Conservation (phyloP, 2,113 vertebrate species). For the Apteryx owenii region DNA sequence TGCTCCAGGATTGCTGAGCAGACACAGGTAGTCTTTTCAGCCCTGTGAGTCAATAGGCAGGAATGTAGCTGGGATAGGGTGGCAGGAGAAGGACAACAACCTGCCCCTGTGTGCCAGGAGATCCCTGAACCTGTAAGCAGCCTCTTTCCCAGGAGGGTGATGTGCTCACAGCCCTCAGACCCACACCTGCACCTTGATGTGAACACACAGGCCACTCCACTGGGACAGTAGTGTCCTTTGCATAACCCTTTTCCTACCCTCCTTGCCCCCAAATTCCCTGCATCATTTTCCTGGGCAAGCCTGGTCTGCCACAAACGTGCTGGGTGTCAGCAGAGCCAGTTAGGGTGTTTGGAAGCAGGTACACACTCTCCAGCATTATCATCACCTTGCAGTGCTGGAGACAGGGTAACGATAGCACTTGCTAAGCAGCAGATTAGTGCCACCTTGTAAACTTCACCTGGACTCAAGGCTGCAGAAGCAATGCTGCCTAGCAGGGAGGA, state of each 20-base stretch:
- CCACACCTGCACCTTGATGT: not conserved
- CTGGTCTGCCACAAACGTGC: not conserved
- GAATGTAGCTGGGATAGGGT: not conserved
- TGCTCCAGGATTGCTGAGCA: not conserved
- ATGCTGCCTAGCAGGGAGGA: not conserved
- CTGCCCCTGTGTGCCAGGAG: rapidly evolving
- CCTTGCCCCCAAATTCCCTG: not conserved
- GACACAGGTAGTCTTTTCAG: not conserved
- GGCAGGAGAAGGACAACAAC: not conserved
- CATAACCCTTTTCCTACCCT: not conserved
- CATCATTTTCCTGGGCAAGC: not conserved
- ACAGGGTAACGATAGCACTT: not conserved
- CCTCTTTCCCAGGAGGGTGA: not conserved
- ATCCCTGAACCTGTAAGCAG: not conserved
- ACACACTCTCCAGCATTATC: not conserved
- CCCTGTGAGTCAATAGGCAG: not conserved
- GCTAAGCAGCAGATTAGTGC: too few species aligned
- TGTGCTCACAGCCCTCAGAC: not conserved
- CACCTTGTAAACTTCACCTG: too few species aligned
- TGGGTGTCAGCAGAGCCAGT: not conserved
- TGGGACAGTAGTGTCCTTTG: not conserved
- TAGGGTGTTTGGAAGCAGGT: not conserved
- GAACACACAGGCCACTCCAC: not conserved
- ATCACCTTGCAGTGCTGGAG: not conserved
- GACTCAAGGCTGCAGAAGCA: not conserved